Evolutionary conservation across 1,140 invertebrate species (phyloP).

Genomic region (Leptopilina clavipes): DNA sequence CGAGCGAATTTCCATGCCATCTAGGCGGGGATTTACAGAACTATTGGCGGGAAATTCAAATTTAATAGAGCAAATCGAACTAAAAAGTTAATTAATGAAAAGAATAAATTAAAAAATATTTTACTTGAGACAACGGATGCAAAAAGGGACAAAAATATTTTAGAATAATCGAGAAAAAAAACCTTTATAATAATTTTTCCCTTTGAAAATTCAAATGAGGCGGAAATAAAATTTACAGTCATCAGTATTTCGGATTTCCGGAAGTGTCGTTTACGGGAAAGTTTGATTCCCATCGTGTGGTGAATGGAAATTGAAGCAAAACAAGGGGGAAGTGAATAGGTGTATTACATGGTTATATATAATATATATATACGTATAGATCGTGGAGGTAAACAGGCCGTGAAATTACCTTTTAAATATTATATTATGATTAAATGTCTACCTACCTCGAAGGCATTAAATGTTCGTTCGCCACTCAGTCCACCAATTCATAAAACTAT

Average conservation of each 20-base stretch:
- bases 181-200: no score
- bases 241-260: background rate
- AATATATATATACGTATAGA: conserved; percentile 44
- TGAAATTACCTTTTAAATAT: conserved; percentile 77
- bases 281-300: conserved; percentile 25
- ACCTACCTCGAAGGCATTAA: conserved; percentile 68
- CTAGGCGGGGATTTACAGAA: no score
- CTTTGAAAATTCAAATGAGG: no score
- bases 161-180: no score
- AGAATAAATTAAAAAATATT: no score
- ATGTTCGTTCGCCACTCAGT: conserved; percentile 63
- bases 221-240: no score
- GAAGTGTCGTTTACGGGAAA: conserved; percentile 24
- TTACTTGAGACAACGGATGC: no score
- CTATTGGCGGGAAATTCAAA: no score
- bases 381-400: conserved; percentile 72
- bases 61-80: no score
- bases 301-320: background rate
- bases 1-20: no score
- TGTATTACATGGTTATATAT: conserved; percentile 43
- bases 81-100: no score
- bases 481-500: conserved; percentile 61
- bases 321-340: background rate
- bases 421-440: conserved; percentile 76
- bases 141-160: no score